Base-by-base conservation (phyloP, 2,113 vertebrate species). In the Harpagus bidentatus region DNA sequence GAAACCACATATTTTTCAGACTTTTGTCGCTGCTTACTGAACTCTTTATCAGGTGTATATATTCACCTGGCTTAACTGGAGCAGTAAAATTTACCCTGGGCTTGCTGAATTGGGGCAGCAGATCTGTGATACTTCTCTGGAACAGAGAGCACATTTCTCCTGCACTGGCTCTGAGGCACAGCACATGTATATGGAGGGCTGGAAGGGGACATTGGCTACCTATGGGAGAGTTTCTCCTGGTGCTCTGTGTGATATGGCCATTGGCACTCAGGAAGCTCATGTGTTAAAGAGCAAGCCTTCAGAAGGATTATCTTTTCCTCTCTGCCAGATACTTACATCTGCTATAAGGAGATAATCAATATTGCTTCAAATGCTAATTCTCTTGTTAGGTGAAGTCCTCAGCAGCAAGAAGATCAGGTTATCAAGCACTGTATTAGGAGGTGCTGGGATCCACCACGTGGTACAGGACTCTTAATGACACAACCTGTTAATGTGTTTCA, bases 151-250 rank as follows among this genome's bases (percentile, higher is more conserved):
- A 1, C 1, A 10, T 76, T 76, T 42, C 36, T 66, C 29, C 36
- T 71, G 52, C 32, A 2, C 28, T 42, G 10, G 16, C 29, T 83
- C 28, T 26, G 43, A 40, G 40, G 38, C 16, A 10, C 17, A 55
- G 32, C 14, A 25, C 0, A 0, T 20, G 31, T 73, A 10, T 17
- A 38, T 43, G 42, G 14, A 67, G 29, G n/a, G 4, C 4, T 73
- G 78, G 31, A 74, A 79, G 9, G 29, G 34, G 19, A 17, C 5
- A 8, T 5, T 19, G 67, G 34, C 45, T 65, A 5, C 25, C 23
- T 79, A 2, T 26, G 16, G 26, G 32, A 50, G 13, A 65, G 20
- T 11, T 69, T 38, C 34, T 45, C 23, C 36, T 19, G 0, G 18
- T 32, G 42, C 56, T 79, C 45, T 71, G 5, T 61, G 45, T 43